Evolutionary conservation across 2,113 vertebrate species (phyloP).

Genomic region (Chiloscyllium plagiosum): DNA sequence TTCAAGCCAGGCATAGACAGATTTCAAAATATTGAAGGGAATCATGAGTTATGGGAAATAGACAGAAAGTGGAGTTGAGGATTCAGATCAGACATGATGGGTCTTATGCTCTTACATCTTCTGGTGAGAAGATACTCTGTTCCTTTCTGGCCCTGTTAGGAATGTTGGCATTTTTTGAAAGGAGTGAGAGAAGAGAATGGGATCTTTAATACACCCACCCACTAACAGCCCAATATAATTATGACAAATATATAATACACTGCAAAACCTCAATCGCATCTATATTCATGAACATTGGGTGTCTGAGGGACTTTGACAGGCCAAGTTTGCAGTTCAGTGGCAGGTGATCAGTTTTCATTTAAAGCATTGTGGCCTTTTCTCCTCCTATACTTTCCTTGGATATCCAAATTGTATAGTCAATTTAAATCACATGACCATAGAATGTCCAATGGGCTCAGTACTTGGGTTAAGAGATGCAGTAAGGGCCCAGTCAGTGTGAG

Average conservation of each 20-base stretch:
- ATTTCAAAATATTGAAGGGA: too few species aligned
- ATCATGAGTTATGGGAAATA: too few species aligned
- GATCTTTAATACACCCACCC: not conserved
- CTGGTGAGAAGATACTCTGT: not conserved
- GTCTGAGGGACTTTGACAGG: not conserved
- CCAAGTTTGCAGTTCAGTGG: too few species aligned
- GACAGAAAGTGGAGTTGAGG: too few species aligned
- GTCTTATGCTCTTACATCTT: too few species aligned
- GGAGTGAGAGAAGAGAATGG: not conserved
- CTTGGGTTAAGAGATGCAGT: too few species aligned
- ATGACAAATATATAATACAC: not conserved
- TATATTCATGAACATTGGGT: too few species aligned
- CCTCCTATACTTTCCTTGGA: not conserved
- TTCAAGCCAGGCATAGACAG: too few species aligned
- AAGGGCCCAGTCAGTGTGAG: too few species aligned
- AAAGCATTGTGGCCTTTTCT: not conserved
- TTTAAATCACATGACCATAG: not conserved
- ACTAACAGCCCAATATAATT: not conserved
- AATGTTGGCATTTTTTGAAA: not conserved
- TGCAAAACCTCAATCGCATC: not conserved
- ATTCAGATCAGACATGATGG: too few species aligned
- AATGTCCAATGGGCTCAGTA: too few species aligned
- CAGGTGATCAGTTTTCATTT: not conserved
- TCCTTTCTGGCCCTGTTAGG: not conserved
- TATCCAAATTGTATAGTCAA: not conserved